Conservation (phyloP, 1,140 invertebrate species). For the Formica selysi region DNA sequence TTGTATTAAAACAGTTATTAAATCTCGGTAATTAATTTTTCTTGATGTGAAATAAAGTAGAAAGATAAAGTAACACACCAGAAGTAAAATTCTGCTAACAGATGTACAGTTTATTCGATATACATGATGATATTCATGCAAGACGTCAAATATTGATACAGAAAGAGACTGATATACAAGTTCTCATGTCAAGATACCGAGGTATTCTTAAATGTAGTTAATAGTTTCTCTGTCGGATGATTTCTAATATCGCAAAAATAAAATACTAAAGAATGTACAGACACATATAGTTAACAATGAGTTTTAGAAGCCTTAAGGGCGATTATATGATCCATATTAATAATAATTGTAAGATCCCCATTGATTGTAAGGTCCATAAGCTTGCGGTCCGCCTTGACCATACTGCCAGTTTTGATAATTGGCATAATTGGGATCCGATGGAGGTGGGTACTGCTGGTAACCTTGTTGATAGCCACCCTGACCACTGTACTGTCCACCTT, state of each 20-base stretch:
- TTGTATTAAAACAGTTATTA: background rate
- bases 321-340: conserved; percentile 73
- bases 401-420: conserved; percentile 91
- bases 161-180: conserved; percentile 30
- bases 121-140: conserved; percentile 19
- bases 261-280: conserved; percentile 70
- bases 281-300: conserved; percentile 65
- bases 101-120: conserved; percentile 42
- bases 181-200: conserved; percentile 60
- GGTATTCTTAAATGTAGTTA: conserved; percentile 57
- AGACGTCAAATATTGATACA: conserved; percentile 8
- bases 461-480: conserved; percentile 87
- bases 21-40: background rate
- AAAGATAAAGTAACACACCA: conserved; percentile 6
- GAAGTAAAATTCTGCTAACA: conserved; percentile 44
- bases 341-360: conserved; percentile 89
- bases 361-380: conserved; percentile 89
- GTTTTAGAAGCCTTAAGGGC: conserved; percentile 26
- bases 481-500: conserved; percentile 86
- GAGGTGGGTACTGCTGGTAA: conserved; percentile 88
- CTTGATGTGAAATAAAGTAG: background rate
- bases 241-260: conserved; percentile 60
- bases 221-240: conserved; percentile 29
- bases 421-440: conserved; percentile 87
- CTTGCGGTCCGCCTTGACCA: conserved; percentile 87